These are phyloP conservation scores for Brachionus asplanchnoidis DNA, from an alignment of 1,140 invertebrate genomes.

Conservation along the genomic window DNA sequence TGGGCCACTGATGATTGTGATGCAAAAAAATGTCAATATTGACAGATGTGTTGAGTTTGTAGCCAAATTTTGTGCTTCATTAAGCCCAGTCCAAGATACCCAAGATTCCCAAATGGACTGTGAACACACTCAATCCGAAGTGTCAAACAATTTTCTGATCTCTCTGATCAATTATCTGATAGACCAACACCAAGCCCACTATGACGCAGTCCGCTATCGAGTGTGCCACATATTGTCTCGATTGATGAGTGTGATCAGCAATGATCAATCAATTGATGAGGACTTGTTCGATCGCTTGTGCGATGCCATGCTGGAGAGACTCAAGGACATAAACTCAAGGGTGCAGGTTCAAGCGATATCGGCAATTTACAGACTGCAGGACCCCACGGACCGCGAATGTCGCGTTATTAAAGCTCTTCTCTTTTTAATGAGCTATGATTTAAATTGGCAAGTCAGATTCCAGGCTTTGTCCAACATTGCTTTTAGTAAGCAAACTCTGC, in stretches of 20 bases:
- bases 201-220: conserved; percentile 65
- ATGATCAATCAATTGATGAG: conserved; percentile 72
- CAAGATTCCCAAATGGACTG: background rate
- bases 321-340: conserved; percentile 67
- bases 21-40: conserved; percentile 61
- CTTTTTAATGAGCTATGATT: conserved; percentile 71
- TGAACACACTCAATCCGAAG: conserved; percentile 44
- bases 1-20: conserved; percentile 46
- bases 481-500: conserved; percentile 63
- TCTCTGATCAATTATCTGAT: conserved; percentile 52
- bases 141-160: conserved; percentile 48
- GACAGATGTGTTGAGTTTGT: conserved; percentile 65
- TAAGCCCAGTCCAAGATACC: conserved; percentile 32
- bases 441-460: conserved; percentile 67
- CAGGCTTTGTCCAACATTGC: conserved; percentile 66
- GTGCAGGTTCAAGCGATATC: conserved; percentile 72
- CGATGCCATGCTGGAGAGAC: conserved; percentile 65
- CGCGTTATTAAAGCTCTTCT: conserved; percentile 71
- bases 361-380: conserved; percentile 73
- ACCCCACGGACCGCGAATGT: conserved; percentile 70
- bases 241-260: conserved; percentile 67
- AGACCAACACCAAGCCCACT: conserved; percentile 61
- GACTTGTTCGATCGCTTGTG: conserved; percentile 69
- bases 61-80: conserved; percentile 62
- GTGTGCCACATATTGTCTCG: conserved; percentile 71